These are phyloP conservation scores for Arctia plantaginis DNA, from an alignment of 2,888 invertebrate species.

Conservation along the genomic window DNA sequence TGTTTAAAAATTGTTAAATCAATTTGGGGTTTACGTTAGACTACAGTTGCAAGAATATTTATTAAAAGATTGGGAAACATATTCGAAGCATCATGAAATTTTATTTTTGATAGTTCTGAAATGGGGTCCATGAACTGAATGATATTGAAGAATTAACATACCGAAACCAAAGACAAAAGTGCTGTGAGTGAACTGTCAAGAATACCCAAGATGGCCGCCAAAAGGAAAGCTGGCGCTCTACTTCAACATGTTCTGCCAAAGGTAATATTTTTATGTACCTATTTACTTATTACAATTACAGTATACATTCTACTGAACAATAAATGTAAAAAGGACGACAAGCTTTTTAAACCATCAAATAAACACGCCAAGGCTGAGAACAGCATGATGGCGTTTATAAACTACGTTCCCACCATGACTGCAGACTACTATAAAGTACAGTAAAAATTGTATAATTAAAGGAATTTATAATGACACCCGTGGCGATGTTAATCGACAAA, in stretches of 20 bases:
- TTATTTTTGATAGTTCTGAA: constrained; percentile 50
- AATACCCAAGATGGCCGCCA: constrained; percentile 88
- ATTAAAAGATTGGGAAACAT: constrained; percentile 20
- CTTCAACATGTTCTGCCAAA: constrained; percentile 89
- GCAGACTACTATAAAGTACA: constrained; percentile 68
- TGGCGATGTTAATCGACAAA: constrained; percentile 57
- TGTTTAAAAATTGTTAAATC: neutral
- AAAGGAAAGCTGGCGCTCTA: constrained; percentile 91
- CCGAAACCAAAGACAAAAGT: constrained; percentile 76
- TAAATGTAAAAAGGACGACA: constrained; percentile 34
- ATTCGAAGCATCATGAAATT: constrained; percentile 33
- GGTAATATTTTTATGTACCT: constrained; percentile 71
- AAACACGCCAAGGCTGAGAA: constrained; percentile 72
- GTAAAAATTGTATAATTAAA: constrained; percentile 82
- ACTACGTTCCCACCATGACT: constrained; percentile 64
- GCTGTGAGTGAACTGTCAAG: constrained; percentile 70
- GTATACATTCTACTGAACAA: constrained; percentile 18
- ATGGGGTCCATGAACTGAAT: constrained; percentile 75
- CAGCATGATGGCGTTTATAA: constrained; percentile 68
- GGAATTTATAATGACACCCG: constrained; percentile 79
- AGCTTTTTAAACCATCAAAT: constrained; percentile 53
- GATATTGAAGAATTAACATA: constrained; percentile 52
- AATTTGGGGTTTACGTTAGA: neutral
- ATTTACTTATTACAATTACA: constrained; percentile 11
- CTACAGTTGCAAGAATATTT: neutral